A percentile compares a stretch with the other conserved stretches of the same genome.
Conservation (phyloP, 2,797 vertebrate genomes). For the Channallabes apus region DNA sequence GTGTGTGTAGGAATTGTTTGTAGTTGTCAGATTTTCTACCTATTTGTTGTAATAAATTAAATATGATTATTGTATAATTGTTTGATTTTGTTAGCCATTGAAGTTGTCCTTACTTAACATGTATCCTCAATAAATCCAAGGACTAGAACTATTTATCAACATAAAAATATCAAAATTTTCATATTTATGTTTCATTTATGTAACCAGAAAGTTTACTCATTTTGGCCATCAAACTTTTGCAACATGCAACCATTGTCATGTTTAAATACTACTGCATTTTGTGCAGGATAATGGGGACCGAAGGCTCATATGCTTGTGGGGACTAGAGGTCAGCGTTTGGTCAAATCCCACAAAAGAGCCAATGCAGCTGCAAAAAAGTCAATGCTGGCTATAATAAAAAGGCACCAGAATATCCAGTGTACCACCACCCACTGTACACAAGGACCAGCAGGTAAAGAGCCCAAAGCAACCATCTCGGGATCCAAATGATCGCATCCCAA, state of each 20-base stretch:
- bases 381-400: too few species aligned
- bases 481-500: too few species aligned
- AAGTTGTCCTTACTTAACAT: not conserved
- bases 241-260: not conserved
- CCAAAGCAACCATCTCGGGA: too few species aligned
- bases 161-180: not conserved
- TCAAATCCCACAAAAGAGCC: too few species aligned
- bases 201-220: not conserved
- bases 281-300: too few species aligned
- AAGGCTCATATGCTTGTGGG: too few species aligned
- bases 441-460: too few species aligned
- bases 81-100: not conserved
- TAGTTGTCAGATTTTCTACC: not conserved
- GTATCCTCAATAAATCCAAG: not conserved
- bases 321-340: too few species aligned
- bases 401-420: too few species aligned
- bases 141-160: not conserved
- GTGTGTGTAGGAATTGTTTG: not conserved
- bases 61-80: not conserved
- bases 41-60: not conserved
- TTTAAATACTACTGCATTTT: not conserved
- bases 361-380: too few species aligned
- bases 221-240: not conserved
- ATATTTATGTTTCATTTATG: not conserved
- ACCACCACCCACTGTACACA: too few species aligned